Evolutionary conservation across 2,113 vertebrate genomes (phyloP).

Genomic region (Sialia sialis): DNA sequence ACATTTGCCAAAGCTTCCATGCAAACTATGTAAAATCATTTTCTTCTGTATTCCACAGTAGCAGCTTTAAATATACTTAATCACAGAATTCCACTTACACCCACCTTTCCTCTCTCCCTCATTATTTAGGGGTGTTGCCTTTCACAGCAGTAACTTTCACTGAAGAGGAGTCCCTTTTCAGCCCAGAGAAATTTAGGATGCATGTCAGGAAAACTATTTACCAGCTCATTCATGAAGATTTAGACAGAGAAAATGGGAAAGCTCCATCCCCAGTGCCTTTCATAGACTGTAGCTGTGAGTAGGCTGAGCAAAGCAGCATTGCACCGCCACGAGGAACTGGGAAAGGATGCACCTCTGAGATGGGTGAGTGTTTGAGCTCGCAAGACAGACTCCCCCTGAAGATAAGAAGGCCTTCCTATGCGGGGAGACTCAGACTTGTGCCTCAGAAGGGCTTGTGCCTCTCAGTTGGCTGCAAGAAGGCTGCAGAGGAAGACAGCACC

Average conservation of each 20-base stretch:
- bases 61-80: neutral
- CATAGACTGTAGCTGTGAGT: neutral
- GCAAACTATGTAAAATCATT: neutral
- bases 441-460: neutral
- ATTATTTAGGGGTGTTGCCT: neutral
- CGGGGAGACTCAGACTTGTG: neutral
- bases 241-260: neutral
- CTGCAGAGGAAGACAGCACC: neutral
- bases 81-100: neutral
- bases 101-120: neutral
- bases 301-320: neutral
- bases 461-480: neutral
- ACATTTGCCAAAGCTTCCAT: neutral
- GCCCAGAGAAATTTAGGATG: neutral
- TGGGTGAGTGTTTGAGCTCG: neutral
- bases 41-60: neutral
- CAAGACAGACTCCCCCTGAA: neutral
- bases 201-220: neutral
- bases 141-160: neutral
- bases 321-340: neutral
- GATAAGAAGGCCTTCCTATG: neutral
- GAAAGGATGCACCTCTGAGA: neutral
- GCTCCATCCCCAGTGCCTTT: neutral
- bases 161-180: neutral
- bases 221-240: neutral